Conservation (phyloP, 2,113 vertebrate genomes). For the Halcyon malimbica region DNA sequence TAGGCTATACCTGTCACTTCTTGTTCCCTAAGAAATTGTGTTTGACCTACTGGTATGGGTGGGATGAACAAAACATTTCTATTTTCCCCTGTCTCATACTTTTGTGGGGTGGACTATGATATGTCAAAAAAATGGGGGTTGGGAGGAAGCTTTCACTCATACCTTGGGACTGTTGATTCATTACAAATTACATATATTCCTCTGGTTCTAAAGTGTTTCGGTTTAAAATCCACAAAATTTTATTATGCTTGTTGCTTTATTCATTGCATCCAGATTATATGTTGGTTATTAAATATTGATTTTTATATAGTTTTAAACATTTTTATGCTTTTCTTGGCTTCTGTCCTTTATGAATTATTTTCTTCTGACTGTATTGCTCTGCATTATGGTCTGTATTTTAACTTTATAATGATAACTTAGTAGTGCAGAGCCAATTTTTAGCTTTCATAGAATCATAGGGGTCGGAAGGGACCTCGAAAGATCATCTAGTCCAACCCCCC, state of each 20-base stretch:
- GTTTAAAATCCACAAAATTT: not conserved
- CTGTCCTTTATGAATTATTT: not conserved
- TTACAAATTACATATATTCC: not conserved
- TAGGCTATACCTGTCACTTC: not conserved
- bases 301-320: slow-evolving; percentile 4
- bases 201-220: not conserved
- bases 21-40: not conserved
- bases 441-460: no score
- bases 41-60: not conserved
- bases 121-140: not conserved
- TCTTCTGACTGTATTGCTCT: not conserved
- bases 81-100: not conserved
- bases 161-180: not conserved
- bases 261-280: not conserved
- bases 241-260: not conserved
- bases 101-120: not conserved
- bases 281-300: slow-evolving; percentile 34
- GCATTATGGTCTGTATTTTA: not conserved
- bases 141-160: not conserved
- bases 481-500: no score
- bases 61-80: not conserved
- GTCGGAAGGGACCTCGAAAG: no score
- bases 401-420: not conserved
- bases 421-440: not conserved
- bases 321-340: not conserved